These are phyloP conservation scores for Crypturellus tataupa DNA, from an alignment of 2,797 vertebrate genomes.

Conservation along the genomic window DNA sequence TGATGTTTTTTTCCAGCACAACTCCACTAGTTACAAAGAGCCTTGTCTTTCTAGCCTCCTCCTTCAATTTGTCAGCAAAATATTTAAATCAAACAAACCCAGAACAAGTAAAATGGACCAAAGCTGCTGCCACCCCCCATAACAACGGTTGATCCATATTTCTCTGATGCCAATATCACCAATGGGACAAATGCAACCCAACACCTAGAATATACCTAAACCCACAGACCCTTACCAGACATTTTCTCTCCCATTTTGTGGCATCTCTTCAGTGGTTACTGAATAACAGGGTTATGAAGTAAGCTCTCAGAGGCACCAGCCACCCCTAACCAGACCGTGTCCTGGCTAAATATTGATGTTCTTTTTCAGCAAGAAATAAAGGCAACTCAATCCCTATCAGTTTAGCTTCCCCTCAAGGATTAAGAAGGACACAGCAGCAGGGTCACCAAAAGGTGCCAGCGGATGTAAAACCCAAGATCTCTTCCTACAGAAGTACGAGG, in stretches of 20 bases:
- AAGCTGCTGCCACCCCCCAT: too few species aligned
- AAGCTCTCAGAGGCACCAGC: background rate
- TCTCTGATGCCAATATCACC: background rate
- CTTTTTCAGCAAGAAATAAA: background rate
- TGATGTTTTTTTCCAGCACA: background rate
- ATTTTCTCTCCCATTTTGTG: background rate
- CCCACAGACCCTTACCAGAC: rapidly evolving
- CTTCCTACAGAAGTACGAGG: background rate
- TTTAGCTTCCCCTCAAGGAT: background rate
- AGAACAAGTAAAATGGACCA: background rate
- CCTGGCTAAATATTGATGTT: background rate
- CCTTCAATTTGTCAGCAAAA: background rate
- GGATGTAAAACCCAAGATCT: background rate
- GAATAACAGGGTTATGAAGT: background rate
- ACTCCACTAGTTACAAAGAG: background rate
- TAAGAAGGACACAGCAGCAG: background rate
- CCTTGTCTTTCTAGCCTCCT: background rate
- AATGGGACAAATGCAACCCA: rapidly evolving
- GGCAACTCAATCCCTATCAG: background rate
- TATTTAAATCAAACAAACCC: background rate
- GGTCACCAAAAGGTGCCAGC: background rate
- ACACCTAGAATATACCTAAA: background rate
- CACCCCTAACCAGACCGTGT: background rate
- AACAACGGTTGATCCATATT: rapidly evolving
- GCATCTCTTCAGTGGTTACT: background rate